Evolutionary conservation across 2,113 vertebrate genomes (phyloP), one percentile per base, ranked within the genome.

Genomic region (Ranitomeya imitator): DNA sequence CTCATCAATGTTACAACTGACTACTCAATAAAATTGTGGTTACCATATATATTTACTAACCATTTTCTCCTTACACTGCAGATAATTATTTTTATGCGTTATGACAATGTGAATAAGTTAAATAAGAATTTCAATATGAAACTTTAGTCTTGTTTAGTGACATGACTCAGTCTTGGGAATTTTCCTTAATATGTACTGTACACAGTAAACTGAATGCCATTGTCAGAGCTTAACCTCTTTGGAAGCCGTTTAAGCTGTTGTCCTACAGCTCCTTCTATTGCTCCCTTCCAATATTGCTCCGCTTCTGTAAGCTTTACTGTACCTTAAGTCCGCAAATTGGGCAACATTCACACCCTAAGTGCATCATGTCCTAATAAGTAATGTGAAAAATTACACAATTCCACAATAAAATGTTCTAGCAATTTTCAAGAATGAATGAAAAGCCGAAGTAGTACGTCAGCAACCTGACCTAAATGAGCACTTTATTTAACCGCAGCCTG

Each of bases 381-480:
- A 86, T 79, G 15, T 51, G n/a, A 67, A 86, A 86, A 86, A 86
- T 26, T 67, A 69, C 61, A 79, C 76, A 14, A n/a, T 86, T 79
- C 76, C 65, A 63, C 60, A 86, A 86, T 86, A 86, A 79, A 45
- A 86, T 86, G 85, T 86, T 67, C 76, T 86, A 67, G 85, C 60
- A 18, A 63, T 86, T 79, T 67, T 79, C 76, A 86, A 67, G 59
- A 37, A 78, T 63, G 60, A 55, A 79, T 77, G 15, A 52, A 76
- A 79, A 69, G 16, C 55, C 55, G 60, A 79, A n/a, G 26, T n/a
- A 26, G 63, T 67, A 86, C 85, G 74, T 86, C 85, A 86, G 74
- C 60, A 79, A 19, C 16, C 76, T 86, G 74, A 86, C 85, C 85
- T 79, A 61, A 79, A 18, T 15, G 54, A 67, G 23, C 15, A 21